These are phyloP conservation scores for Stegana nigrithorax DNA, from an alignment of 2,888 invertebrate species.

Conservation along the genomic window DNA sequence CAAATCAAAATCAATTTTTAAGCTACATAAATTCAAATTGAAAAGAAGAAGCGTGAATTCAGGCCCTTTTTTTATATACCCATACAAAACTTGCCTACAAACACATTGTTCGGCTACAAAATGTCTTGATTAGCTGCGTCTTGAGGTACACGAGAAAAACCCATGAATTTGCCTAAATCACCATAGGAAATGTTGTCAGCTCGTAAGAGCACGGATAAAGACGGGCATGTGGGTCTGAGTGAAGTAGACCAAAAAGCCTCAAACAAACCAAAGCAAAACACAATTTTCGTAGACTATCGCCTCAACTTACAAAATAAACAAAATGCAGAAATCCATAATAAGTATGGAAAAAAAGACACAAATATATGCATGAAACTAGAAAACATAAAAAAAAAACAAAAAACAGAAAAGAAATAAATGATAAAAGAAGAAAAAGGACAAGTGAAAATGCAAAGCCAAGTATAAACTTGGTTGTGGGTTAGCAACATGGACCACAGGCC, in stretches of 20 bases:
- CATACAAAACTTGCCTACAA: not conserved
- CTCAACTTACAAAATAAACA: slow-evolving; percentile 59
- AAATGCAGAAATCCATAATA: slow-evolving; percentile 16
- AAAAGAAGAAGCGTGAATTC: slow-evolving; percentile 3
- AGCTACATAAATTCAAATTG: slow-evolving; percentile 61
- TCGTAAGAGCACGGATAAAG: not conserved
- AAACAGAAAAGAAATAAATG: not conserved
- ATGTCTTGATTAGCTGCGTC: not conserved
- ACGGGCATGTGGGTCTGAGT: no score
- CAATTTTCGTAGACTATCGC: slow-evolving; percentile 34
- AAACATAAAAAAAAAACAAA: slow-evolving; percentile 53
- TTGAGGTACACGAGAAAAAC: no score
- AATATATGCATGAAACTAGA: not conserved
- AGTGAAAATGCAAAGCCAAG: not conserved
- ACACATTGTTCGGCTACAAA: not conserved
- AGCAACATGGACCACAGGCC: not conserved
- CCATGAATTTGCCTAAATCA: not conserved
- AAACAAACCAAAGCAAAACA: slow-evolving; percentile 46
- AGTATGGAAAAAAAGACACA: slow-evolving; percentile 1
- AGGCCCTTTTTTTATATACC: not conserved
- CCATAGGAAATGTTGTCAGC: slow-evolving; percentile 5
- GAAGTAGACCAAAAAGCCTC: slow-evolving; percentile 20
- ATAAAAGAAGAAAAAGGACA: not conserved
- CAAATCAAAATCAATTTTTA: slow-evolving; percentile 52
- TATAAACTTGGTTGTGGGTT: slow-evolving; percentile 5